These are phyloP conservation scores for Metopolophium dirhodum DNA, from an alignment of 1,140 invertebrate genomes.

Conservation along the genomic window DNA sequence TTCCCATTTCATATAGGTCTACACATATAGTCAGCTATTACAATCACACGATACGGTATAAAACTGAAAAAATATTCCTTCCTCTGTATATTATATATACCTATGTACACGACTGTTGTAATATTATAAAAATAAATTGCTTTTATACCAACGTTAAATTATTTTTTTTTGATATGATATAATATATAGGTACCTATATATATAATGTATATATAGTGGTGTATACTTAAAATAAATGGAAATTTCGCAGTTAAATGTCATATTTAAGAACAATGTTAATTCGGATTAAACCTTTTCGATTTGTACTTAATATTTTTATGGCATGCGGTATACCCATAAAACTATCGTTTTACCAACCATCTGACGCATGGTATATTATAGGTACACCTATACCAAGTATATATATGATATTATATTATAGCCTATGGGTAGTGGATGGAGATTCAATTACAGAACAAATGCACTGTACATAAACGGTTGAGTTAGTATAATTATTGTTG, in stretches of 20 bases:
- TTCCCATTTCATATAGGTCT: not conserved
- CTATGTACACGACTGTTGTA: not conserved
- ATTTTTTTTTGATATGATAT: not conserved
- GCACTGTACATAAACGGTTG: not conserved
- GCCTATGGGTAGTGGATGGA: not conserved
- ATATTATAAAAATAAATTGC: slow-evolving; percentile 47
- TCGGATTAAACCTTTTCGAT: slow-evolving; percentile 34
- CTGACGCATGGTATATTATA: not conserved
- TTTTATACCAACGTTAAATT: slow-evolving; percentile 26
- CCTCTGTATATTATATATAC: not conserved
- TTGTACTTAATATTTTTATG: not conserved
- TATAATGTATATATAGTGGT: not conserved
- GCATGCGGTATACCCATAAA: not conserved
- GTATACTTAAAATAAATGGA: slow-evolving; percentile 33
- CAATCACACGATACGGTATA: slow-evolving; percentile 29
- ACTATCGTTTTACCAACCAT: not conserved
- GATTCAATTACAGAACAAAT: slow-evolving; percentile 3
- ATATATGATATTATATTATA: not conserved
- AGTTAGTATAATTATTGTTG: slow-evolving; percentile 11
- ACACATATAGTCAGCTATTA: not conserved
- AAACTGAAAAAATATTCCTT: slow-evolving; percentile 4
- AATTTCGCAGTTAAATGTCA: not conserved
- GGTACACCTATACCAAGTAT: not conserved
- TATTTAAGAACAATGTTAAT: slow-evolving; percentile 38
- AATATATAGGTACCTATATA: not conserved